A percentile compares a stretch with the other conserved stretches of the same genome.
These are phyloP conservation scores for Macaria liturata DNA, from an alignment of 2,888 invertebrate species.

Conservation along the genomic window DNA sequence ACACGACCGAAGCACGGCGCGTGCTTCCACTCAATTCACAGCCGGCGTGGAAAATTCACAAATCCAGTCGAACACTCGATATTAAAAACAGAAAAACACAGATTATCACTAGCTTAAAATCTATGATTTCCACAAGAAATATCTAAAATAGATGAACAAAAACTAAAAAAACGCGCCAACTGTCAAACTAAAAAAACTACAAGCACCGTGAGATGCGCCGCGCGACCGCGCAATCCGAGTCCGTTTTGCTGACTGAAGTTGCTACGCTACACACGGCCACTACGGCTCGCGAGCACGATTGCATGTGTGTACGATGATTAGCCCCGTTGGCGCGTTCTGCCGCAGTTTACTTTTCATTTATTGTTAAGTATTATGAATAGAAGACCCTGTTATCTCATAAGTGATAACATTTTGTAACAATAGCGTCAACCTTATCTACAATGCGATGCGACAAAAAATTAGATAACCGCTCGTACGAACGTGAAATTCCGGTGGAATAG, in stretches of 20 bases:
- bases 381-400: slow-evolving; percentile 68
- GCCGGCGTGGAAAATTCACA: slow-evolving; percentile 74
- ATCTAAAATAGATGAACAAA: slow-evolving; percentile 58
- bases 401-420: slow-evolving; percentile 70
- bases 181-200: slow-evolving; percentile 82
- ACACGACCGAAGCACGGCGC: slow-evolving; percentile 69
- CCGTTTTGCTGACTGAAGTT: slow-evolving; percentile 74
- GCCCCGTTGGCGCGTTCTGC: slow-evolving; percentile 55
- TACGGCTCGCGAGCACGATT: slow-evolving; percentile 44
- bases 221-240: slow-evolving; percentile 78
- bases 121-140: slow-evolving; percentile 77
- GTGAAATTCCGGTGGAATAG: slow-evolving; percentile 64
- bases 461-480: slow-evolving; percentile 67
- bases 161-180: slow-evolving; percentile 81
- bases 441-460: slow-evolving; percentile 76
- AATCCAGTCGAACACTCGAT: slow-evolving; percentile 74
- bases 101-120: slow-evolving; percentile 80
- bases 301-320: slow-evolving; percentile 55
- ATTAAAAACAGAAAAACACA: slow-evolving; percentile 74
- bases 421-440: slow-evolving; percentile 69
- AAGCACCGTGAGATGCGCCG: slow-evolving; percentile 74
- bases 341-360: slow-evolving; percentile 74
- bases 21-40: slow-evolving; percentile 76
- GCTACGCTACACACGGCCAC: slow-evolving; percentile 47
- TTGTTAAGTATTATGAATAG: slow-evolving; percentile 54